Evolutionary conservation across 2,797 vertebrate species (phyloP), one percentile per base, ranked within the genome.

Genomic region (Danio jaintianensis): DNA sequence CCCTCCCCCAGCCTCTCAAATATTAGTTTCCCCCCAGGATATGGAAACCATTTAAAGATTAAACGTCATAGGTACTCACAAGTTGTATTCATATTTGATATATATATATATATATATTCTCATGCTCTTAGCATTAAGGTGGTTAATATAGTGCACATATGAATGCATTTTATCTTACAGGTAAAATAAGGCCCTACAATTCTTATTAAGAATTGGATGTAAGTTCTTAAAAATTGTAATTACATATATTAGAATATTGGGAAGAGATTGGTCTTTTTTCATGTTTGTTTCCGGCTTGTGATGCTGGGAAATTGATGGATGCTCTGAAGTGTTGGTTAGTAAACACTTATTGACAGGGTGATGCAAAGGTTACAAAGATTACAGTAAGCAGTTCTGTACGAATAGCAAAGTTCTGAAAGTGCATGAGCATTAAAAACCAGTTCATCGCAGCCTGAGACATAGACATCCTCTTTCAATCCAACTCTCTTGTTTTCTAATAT

Each of bases 401-500:
- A n/a, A n/a, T n/a, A n/a, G n/a, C n/a, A 16, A 43, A 22, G 52
- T 59, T 16, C 0, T 42, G 68, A 15, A 20, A n/a, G 7, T 42
- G 36, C 16, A 42, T 55, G 16, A 40, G 53, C 6, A 9, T 69
- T n/a, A 38, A 73, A 38, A 73, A 47, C 9, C 13, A 61, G 53
- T 68, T 20, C 2, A 2, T 71, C 18, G 42, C 5, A 56, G 5
- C 40, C 36, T 16, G 38, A 43, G 4, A 1, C 16, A 48, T 50
- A 43, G 72, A 7, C 5, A 13, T 36, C 22, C 11, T 68, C 15
- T 15, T 68, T 18, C 53, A 48, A 16, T 10, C 22, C 15, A 47
- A n/a, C 20, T 68, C 11, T 29, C 48, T 68, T 38, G 63, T 56
- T 67, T 68, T 1, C n/a, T 56, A 58, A 20, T 68, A 38, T 36